Evolutionary conservation across 2,113 vertebrate genomes (phyloP).

Genomic region (Salvelinus namaycush): DNA sequence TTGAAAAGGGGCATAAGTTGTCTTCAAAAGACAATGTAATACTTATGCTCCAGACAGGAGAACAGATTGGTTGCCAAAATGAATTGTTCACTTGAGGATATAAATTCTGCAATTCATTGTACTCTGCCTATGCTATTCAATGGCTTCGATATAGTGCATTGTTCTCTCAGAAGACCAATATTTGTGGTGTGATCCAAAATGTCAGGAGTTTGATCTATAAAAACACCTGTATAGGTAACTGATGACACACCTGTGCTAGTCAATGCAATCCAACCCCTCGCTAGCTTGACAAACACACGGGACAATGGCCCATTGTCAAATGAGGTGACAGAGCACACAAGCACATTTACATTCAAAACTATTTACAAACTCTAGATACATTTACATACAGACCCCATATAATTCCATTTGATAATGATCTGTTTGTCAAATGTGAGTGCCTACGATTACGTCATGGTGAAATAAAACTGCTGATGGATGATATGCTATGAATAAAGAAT

Average conservation of each 20-base stretch:
- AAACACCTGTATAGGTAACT: constrained; percentile 15
- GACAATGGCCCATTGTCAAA: constrained; percentile 39
- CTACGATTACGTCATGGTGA: background rate
- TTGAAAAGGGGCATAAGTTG: constrained; percentile 27
- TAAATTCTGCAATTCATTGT: constrained; percentile 30
- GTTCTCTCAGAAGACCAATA: background rate
- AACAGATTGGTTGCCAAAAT: constrained; percentile 49
- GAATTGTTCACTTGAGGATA: constrained; percentile 30
- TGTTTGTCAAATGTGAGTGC: background rate
- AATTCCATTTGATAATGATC: constrained; percentile 2
- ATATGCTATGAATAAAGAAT: background rate
- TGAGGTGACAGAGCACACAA: constrained; percentile 35
- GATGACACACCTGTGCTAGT: constrained; percentile 35
- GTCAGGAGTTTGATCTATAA: background rate
- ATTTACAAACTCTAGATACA: constrained; percentile 9
- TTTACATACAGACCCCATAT: constrained; percentile 39
- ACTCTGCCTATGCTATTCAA: background rate
- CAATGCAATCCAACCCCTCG: constrained; percentile 32
- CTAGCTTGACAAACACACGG: constrained; percentile 25
- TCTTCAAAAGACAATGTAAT: constrained; percentile 50
- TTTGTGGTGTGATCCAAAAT: background rate
- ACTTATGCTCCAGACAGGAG: constrained; percentile 25
- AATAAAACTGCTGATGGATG: background rate
- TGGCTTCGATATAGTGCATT: background rate
- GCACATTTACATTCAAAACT: constrained; percentile 51